Evolutionary conservation across 2,888 invertebrate species (phyloP).

Genomic region (Kuschelorhynchus macadamiae): DNA sequence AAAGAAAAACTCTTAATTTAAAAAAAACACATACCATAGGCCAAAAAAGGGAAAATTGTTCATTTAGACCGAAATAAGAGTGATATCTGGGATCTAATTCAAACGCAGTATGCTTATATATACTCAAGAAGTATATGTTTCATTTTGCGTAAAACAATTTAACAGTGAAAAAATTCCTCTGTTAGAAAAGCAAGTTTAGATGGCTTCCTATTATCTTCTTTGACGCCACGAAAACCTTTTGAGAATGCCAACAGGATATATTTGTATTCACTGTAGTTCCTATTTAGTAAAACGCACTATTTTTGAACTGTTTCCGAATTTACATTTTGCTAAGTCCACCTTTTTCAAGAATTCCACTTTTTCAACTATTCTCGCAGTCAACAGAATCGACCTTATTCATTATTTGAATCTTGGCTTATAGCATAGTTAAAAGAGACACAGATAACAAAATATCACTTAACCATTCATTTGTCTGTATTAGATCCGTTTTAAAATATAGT

Average conservation of each 20-base stretch:
- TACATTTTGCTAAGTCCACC: constrained; percentile 34
- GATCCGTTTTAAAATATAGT: too few species aligned
- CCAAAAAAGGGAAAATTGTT: constrained; percentile 18
- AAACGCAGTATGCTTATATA: constrained; percentile 35
- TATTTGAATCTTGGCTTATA: constrained; percentile 7
- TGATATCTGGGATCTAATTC: constrained; percentile 28
- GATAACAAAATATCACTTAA: not conserved
- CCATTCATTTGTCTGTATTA: constrained; percentile 4
- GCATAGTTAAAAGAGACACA: not conserved
- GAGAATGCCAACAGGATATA: constrained; percentile 19
- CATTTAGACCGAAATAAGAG: constrained; percentile 28
- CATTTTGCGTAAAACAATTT: constrained; percentile 39
- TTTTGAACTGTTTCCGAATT: constrained; percentile 33
- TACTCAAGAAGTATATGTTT: constrained; percentile 33
- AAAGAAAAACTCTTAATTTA: not conserved
- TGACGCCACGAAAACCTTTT: constrained; percentile 31
- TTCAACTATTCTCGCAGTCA: constrained; percentile 27
- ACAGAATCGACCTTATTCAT: constrained; percentile 15
- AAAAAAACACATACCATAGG: constrained; percentile 19
- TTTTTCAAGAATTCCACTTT: constrained; percentile 30
- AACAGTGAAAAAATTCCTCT: constrained; percentile 35
- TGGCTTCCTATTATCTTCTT: constrained; percentile 19
- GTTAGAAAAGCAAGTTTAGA: constrained; percentile 15
- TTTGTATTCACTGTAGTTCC: constrained; percentile 29
- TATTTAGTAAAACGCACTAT: constrained; percentile 9